Percentiles rank a stretch among this genome's conserved stretches.
Conservation (phyloP, 2,888 invertebrate species). For the Polylopha cassiicola region DNA sequence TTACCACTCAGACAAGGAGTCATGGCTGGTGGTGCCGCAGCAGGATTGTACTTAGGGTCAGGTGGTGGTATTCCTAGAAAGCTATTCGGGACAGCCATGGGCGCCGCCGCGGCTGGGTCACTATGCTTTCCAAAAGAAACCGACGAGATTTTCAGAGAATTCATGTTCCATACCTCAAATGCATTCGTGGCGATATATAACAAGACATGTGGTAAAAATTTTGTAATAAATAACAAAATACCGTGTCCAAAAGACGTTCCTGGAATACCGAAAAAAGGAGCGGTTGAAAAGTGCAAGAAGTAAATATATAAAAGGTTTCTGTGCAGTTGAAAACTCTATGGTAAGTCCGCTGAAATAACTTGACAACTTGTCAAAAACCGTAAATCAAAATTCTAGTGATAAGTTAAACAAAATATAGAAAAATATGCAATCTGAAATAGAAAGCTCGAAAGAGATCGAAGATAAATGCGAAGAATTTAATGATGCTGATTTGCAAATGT, state of each 20-base stretch:
- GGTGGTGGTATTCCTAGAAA: constrained; percentile 31
- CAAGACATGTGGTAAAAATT: constrained; percentile 28
- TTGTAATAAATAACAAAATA: constrained; percentile 35
- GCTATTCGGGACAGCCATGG: constrained; percentile 35
- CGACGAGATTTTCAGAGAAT: constrained; percentile 40
- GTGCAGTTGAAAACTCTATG: no score
- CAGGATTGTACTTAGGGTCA: constrained; percentile 34
- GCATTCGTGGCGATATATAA: constrained; percentile 33
- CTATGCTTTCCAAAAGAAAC: constrained; percentile 55
- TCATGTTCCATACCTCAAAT: constrained; percentile 31
- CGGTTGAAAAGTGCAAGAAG: no score
- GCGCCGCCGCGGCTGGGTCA: constrained; percentile 40
- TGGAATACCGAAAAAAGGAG: no score
- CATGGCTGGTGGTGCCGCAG: constrained; percentile 30
- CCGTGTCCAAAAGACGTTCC: constrained; percentile 43
- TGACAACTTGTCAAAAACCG: no score
- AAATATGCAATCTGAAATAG: no score
- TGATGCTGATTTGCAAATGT: neutral
- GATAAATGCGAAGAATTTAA: neutral
- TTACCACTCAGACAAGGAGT: constrained; percentile 33
- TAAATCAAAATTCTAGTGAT: no score
- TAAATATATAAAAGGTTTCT: no score
- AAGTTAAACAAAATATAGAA: no score
- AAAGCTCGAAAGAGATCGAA: neutral
- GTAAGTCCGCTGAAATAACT: no score